A percentile compares a stretch with the other conserved stretches of the same genome.
Evolutionary conservation across 2,113 vertebrate genomes (phyloP).

Genomic region (Prionailurus bengalensis): DNA sequence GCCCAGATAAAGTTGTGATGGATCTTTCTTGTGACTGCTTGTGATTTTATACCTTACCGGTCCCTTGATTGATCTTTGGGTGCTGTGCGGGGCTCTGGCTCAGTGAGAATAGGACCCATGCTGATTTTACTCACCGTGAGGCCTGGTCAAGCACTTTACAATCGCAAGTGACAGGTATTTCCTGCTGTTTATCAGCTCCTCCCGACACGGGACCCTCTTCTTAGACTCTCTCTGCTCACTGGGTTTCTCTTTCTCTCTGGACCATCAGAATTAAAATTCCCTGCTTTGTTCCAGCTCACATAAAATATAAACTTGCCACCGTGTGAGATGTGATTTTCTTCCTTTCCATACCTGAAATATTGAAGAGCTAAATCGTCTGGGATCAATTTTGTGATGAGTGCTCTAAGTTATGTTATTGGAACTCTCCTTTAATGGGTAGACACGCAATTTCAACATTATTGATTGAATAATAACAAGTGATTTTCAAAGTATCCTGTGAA

Average conservation of each 20-base stretch:
- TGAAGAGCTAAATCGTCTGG: not conserved
- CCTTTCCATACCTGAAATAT: not conserved
- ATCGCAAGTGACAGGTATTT: not conserved
- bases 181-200: not conserved
- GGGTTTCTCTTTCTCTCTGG: not conserved
- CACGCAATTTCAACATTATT: not conserved
- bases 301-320: not conserved
- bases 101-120: rapidly evolving
- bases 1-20: too few relatives aligned
- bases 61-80: not conserved
- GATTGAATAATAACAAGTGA: not conserved
- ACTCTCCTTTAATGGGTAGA: not conserved
- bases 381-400: not conserved
- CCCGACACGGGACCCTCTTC: not conserved
- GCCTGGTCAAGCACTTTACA: not conserved
- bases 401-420: not conserved
- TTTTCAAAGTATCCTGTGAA: not conserved
- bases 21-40: not conserved
- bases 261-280: not conserved
- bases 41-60: not conserved
- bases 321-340: not conserved
- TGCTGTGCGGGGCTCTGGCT: not conserved
- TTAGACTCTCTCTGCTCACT: not conserved
- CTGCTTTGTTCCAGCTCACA: not conserved
- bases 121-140: not conserved